phyloP scores from a whole-genome alignment of 2,113 vertebrate species.

The Protobothrops flavoviridis region DNA sequence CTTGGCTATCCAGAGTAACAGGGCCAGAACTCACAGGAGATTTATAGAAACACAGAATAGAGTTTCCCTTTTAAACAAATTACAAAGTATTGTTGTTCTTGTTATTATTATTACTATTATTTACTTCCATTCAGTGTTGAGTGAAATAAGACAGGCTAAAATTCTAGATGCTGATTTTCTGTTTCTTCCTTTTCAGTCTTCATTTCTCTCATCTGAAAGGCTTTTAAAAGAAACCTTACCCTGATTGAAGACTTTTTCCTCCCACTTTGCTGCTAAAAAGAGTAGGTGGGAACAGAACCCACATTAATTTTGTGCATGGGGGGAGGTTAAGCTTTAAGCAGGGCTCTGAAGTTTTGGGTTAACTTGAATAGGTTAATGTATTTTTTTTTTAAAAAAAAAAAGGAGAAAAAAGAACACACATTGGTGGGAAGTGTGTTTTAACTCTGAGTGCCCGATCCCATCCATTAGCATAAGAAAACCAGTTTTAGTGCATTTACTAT shows the following conservation, averaged over 20 bases:
- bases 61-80: neutral
- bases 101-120: neutral
- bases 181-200: conserved; percentile 51
- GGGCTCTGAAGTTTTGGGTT: conserved; percentile 68
- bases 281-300: conserved; percentile 53
- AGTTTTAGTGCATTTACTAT: conserved; percentile 94
- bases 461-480: conserved; percentile 98
- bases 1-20: neutral
- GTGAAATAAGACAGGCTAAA: conserved; percentile 53
- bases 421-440: conserved; percentile 81
- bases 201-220: conserved; percentile 65
- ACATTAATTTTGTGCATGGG: conserved; percentile 64
- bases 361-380: conserved; percentile 68
- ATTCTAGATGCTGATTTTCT: conserved; percentile 45
- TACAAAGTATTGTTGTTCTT: neutral
- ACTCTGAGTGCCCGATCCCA: conserved; percentile 78
- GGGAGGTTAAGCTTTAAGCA: conserved; percentile 60
- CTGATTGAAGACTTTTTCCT: conserved; percentile 59
- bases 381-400: neutral
- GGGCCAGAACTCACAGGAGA: conserved; percentile 14
- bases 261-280: conserved; percentile 39
- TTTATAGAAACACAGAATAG: conserved; percentile 15
- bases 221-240: conserved; percentile 62
- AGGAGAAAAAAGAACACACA: conserved; percentile 54
- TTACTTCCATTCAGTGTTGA: conserved; percentile 26